Percentiles rank a stretch among this genome's conserved stretches.
Conservation (phyloP, 2,113 vertebrate genomes). For the Pontoporia blainvillei region DNA sequence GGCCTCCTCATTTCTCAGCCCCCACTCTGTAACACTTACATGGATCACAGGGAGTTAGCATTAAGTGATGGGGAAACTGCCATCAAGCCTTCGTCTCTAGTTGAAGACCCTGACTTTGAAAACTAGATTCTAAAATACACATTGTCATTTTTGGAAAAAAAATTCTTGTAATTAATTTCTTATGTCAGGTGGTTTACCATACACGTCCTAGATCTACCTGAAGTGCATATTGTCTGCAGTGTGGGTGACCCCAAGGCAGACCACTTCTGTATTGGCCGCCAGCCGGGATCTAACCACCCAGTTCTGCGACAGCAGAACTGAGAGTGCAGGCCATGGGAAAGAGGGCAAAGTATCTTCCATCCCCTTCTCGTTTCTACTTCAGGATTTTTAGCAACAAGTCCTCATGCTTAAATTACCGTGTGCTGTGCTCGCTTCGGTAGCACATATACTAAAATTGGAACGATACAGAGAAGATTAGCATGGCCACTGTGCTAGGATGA, state of each 20-base stretch:
- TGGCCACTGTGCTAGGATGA: too few relatives aligned
- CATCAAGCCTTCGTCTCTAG: neutral
- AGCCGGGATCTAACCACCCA: neutral
- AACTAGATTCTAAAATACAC: neutral
- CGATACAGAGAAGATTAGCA: too few relatives aligned
- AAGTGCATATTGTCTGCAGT: neutral
- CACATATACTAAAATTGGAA: too few relatives aligned
- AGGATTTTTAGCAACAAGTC: neutral
- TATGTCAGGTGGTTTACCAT: neutral
- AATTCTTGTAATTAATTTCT: neutral
- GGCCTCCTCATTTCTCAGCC: too few relatives aligned
- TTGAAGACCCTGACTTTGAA: neutral
- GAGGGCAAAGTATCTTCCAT: neutral
- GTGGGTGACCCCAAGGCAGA: fast-evolving
- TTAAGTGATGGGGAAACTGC: neutral
- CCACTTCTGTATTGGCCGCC: neutral
- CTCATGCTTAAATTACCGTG: neutral
- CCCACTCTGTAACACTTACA: fast-evolving
- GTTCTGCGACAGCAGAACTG: neutral
- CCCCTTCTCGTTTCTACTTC: neutral
- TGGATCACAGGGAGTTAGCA: neutral
- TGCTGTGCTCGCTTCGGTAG: too few relatives aligned
- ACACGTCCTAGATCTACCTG: fast-evolving
- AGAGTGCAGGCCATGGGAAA: neutral
- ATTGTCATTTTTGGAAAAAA: neutral